These are phyloP conservation scores for Acipenser oxyrinchus DNA, from an alignment of 2,797 vertebrate species.

Conservation along the genomic window DNA sequence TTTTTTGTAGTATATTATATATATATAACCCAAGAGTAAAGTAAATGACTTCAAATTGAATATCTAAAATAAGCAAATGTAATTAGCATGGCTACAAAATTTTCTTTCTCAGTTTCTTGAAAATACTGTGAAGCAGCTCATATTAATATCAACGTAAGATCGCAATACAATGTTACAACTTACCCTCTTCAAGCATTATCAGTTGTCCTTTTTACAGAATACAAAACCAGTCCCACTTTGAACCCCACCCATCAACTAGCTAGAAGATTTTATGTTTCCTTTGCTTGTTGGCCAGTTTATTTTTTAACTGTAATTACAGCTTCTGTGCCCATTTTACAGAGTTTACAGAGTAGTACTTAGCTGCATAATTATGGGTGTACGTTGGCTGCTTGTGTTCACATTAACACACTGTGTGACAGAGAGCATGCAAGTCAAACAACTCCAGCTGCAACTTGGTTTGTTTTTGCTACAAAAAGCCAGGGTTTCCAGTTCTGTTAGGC, in stretches of 20 bases:
- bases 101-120: too few relatives aligned
- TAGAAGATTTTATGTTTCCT: background rate
- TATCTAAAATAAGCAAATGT: too few relatives aligned
- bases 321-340: background rate
- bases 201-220: background rate
- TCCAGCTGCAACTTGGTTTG: constrained; percentile 1
- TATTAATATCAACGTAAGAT: too few relatives aligned
- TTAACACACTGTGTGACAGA: background rate
- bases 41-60: too few relatives aligned
- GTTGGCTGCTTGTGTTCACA: background rate
- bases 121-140: too few relatives aligned
- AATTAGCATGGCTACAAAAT: too few relatives aligned
- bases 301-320: constrained; percentile 9
- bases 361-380: background rate
- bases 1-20: too few relatives aligned
- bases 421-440: background rate
- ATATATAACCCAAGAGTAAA: too few relatives aligned
- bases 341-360: constrained; percentile 3
- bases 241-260: background rate
- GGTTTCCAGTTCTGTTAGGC: background rate
- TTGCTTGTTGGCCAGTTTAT: constrained; percentile 2
- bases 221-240: background rate
- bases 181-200: too few relatives aligned
- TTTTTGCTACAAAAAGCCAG: constrained; percentile 4
- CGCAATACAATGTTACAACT: too few relatives aligned